Percentiles rank a stretch among this genome's conserved stretches.
These are phyloP conservation scores for Drosophila crucigera DNA, from an alignment of 2,888 invertebrate genomes.

Conservation along the genomic window DNA sequence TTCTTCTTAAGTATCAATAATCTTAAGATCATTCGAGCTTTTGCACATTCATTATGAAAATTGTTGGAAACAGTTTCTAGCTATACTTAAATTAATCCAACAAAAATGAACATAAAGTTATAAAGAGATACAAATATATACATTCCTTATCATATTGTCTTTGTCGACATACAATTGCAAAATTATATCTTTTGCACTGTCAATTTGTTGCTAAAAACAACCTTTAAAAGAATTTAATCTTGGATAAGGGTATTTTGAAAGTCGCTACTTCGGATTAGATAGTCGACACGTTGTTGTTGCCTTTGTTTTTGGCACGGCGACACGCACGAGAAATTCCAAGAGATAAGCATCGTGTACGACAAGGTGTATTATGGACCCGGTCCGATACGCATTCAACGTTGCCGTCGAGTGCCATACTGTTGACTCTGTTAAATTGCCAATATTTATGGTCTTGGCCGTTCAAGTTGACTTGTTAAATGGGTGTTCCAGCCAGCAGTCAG, in stretches of 20 bases:
- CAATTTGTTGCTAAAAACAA: neutral
- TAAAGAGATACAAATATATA: neutral
- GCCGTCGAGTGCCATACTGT: constrained; percentile 78
- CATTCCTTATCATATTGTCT: neutral
- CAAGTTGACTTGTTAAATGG: constrained; percentile 85
- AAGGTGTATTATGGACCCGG: constrained; percentile 85
- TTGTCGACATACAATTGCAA: neutral
- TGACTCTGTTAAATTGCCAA: constrained; percentile 81
- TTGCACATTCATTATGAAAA: neutral
- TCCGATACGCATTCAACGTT: constrained; percentile 34
- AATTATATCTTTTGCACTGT: neutral
- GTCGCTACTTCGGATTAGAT: constrained; percentile 8
- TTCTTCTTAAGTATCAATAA: neutral
- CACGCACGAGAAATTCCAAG: constrained; percentile 79
- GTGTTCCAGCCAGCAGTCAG: constrained; percentile 72
- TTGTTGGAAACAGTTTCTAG: neutral
- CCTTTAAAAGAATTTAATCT: neutral
- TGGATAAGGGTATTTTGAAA: constrained; percentile 20
- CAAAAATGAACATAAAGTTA: neutral
- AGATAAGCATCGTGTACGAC: constrained; percentile 86
- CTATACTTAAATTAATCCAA: neutral
- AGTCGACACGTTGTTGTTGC: constrained; percentile 22
- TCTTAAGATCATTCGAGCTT: neutral
- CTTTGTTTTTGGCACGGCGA: constrained; percentile 79
- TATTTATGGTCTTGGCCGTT: constrained; percentile 85